Percentiles rank a stretch among this genome's conserved stretches.
Conservation (phyloP, 2,888 invertebrate genomes). For the Eupelmus urozonus region DNA sequence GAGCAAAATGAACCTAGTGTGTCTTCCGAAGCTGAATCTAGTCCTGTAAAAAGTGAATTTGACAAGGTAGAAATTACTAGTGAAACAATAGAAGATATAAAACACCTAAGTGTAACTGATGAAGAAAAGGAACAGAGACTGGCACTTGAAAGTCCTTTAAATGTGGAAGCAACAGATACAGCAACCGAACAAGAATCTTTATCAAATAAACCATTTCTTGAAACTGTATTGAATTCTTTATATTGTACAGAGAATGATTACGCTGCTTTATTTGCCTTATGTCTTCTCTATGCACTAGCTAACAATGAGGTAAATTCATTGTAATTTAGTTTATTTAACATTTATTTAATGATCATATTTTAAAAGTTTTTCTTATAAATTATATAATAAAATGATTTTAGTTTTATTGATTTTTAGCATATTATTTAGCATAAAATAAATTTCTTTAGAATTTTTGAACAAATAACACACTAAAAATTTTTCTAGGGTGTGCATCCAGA, state of each 20-base stretch:
- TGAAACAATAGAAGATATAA: conserved; percentile 67
- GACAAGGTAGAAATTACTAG: conserved; percentile 47
- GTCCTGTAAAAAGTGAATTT: conserved; percentile 52
- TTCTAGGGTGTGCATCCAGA: conserved; percentile 88
- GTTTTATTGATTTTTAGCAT: no score
- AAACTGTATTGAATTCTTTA: conserved; percentile 91
- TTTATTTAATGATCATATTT: neutral
- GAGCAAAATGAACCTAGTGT: conserved; percentile 62
- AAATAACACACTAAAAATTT: no score
- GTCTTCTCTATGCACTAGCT: conserved; percentile 94
- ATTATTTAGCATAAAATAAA: no score
- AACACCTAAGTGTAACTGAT: conserved; percentile 90
- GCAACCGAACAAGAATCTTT: conserved; percentile 74
- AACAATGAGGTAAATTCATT: conserved; percentile 89
- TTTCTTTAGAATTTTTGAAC: no score
- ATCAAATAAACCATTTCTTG: conserved; percentile 88
- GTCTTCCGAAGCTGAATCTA: conserved; percentile 58
- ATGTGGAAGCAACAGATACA: conserved; percentile 37
- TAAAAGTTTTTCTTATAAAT: neutral
- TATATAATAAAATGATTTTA: no score
- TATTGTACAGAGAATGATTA: conserved; percentile 97
- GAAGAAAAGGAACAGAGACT: conserved; percentile 90
- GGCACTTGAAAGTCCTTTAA: conserved; percentile 71
- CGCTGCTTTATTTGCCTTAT: conserved; percentile 92
- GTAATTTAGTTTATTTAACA: neutral